Base-by-base conservation (phyloP, 2,113 vertebrate species). In the Physeter macrocephalus region DNA sequence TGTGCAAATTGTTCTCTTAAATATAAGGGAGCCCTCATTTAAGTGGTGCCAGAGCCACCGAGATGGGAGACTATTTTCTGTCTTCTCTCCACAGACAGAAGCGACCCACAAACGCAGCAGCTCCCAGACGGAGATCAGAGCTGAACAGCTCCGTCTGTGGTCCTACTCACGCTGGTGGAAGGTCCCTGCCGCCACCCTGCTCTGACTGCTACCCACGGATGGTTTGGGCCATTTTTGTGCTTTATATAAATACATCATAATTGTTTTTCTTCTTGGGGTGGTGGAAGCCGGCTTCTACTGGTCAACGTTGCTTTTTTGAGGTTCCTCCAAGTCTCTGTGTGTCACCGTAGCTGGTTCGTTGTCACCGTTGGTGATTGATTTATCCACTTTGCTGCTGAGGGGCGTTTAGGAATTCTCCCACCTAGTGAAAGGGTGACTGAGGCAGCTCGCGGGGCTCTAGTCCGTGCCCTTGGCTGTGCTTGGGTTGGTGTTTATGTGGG, bases 271-370 rank as follows among this genome's bases (percentile, higher is more conserved):
- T 4, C 41, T 46, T 46, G 41, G 41, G 14, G 29, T 1, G 41
- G 7, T 1, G 41, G 41, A 31, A 46, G 72, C 72, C 29, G 41
- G 72, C 71, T 31, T 74, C 41, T 18, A 2, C 41, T 17, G 41
- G 41, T 74, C 71, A 43, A 41, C 3, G 1, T 20, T 17, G 8
- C 52, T 46, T 25, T 9, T 17, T 29, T 4, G 25, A 8, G 14
- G 29, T 17, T 43, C 71, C 71, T 5, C 1, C 4, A 0, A 2
- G 41, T 9, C 54, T 54, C 3, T n/a, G 12, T 6, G 23, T 7
- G 69, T 41, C 23, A 25, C 8, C 8, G 4, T 0, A 10, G 71
- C 41, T 1, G 41, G 8, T 18, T 74, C 0, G 0, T 17, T 31
- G 71, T 41, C 5, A 3, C 13, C 41, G 0, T 31, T 5, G 41